Base-by-base conservation (phyloP, 2,113 vertebrate genomes). In the Cyprinus carpio region DNA sequence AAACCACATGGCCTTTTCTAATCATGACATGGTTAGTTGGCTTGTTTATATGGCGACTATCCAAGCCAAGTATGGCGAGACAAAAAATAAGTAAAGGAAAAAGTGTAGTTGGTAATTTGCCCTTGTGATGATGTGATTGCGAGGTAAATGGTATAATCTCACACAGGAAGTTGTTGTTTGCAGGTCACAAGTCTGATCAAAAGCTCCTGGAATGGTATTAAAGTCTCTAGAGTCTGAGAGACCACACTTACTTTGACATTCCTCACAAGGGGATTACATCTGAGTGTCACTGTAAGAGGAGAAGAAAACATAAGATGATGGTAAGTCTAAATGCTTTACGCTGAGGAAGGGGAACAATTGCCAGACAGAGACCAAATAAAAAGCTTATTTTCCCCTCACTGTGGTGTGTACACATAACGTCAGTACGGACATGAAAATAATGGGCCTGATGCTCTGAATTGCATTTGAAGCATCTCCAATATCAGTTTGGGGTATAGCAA, bases 391-490 rank as follows among this genome's bases (percentile, higher is more conserved):
- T 84, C 49, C 43, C 40, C 37, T 81, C 31, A 29, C 76, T 49
- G 27, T 62, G 77, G 77, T 75, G 6, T 78, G 43, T 34, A 72
- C 23, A 29, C 75, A 10, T 40, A 84, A 31, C 29, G 25, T 87
- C 76, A 75, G 65, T 81, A 67, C 29, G 58, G 64, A 87, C 77
- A 81, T 20, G 31, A 75, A 75, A 75, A 87, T 84, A 87, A 84
- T 67, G 72, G 80, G 31, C 69, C 77, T 71, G 49, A 67, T 34
- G 25, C 18, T 40, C 31, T 56, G 69, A 86, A 84, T 65, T 49
- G 77, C 82, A 76, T 86, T 84, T 80, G 87, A 84, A 86, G 34
- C 40, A 15, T 81, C 58, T 49, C 27, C 65, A 43, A 69, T 76
- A 76, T 71, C 18, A 77, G 82, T 76, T 76, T 49, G 58, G 85